Evolutionary conservation across 2,113 vertebrate species (phyloP).

Genomic region (Sigmodon hispidus): DNA sequence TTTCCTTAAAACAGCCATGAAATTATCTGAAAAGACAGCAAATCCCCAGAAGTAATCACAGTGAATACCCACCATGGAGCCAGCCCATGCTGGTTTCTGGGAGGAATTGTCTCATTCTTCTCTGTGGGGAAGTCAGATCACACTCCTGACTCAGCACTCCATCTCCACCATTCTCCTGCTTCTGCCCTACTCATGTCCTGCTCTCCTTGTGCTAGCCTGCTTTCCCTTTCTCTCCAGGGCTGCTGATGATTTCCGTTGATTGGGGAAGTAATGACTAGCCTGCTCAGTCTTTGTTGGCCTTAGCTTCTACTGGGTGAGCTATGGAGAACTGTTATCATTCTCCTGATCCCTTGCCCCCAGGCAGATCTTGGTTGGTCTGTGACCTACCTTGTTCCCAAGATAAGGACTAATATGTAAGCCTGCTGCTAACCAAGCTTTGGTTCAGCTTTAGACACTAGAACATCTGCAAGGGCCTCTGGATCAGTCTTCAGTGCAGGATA

Average conservation of each 20-base stretch:
- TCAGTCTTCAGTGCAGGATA: not conserved
- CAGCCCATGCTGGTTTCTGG: slow-evolving; percentile 29
- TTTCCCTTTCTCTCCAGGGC: not conserved
- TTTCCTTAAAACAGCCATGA: slow-evolving; percentile 60
- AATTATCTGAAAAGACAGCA: slow-evolving; percentile 58
- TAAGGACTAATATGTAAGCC: not conserved
- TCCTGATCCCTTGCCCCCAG: not conserved
- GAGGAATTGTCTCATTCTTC: slow-evolving; percentile 4
- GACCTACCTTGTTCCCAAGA: not conserved
- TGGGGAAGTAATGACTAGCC: not conserved
- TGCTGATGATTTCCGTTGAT: not conserved
- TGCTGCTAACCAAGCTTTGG: not conserved
- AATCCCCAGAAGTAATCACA: slow-evolving; percentile 30
- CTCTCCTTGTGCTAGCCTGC: not conserved
- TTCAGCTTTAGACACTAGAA: not conserved
- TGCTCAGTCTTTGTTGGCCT: not conserved
- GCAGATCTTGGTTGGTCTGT: not conserved
- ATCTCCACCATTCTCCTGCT: accelerated
- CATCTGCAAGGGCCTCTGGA: not conserved
- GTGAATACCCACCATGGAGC: not conserved
- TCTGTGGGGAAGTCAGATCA: not conserved
- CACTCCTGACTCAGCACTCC: not conserved
- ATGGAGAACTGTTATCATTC: not conserved
- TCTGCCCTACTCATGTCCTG: not conserved
- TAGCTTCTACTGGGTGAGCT: not conserved